Base-by-base conservation (phyloP, 2,113 vertebrate species). In the Lates calcarifer region DNA sequence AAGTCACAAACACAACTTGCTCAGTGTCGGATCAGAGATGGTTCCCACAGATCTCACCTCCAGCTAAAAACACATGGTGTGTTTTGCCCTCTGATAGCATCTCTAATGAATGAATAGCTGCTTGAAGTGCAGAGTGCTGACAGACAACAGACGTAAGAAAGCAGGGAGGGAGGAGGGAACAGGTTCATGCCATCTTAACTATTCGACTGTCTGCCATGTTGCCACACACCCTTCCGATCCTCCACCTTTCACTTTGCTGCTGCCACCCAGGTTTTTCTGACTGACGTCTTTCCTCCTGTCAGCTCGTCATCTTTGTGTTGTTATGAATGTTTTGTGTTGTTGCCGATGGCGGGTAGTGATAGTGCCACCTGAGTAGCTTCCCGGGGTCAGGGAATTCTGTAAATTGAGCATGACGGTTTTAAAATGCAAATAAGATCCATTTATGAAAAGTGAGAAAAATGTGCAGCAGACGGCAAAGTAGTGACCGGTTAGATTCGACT, bases 91-190 rank as follows among this genome's bases (percentile, higher is more conserved):
- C 66, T 35, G 89, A 92, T 88, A 87, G 43, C 80, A 86, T n/a
- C 22, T 90, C 61, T 87, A 82, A 76, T 85, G 86, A 82, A 76
- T 85, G 86, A 90, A 90, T 68, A 66, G 87, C 63, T 84, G 85
- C 79, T 74, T 31, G 70, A 65, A 33, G 74, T 41, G 75, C 58
- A 7, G 53, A 56, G n/a, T 55, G 57, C 57, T 75, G 81, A 80
- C 83, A 79, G 81, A 77, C 81, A 74, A 77, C 81, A 74, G 53
- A 39, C 66, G 77, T 86, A 86, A 65, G 62, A 26, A 24, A 43
- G 56, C 31, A 2, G 29, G 20, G 47, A 20, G 22, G 49, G 49
- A n/a, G 26, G 64, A 58, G n/a, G 18, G 4, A 28, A 9, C 66
- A 24, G 71, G 65, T 68, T 76, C 29, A 10, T 71, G 6, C 41